Base-by-base conservation (phyloP, 2,797 vertebrate genomes). In the Menidia menidia region DNA sequence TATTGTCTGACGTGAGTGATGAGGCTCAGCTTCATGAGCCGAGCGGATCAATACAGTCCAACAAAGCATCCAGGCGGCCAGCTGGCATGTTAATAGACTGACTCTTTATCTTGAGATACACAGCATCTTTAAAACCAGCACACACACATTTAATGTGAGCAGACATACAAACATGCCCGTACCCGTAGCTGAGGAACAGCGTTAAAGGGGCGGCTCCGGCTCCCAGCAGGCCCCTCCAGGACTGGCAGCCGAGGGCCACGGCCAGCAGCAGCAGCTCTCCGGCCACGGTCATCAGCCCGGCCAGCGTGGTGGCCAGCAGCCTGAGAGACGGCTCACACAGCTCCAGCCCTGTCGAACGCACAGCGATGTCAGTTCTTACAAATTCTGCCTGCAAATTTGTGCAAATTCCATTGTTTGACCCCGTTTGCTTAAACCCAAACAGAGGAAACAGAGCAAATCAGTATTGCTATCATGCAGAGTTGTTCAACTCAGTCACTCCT, bases 101-200 rank as follows among this genome's bases (percentile, higher is more conserved):
- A 13, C 16, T 64, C 63, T 51, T 60, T 63, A 52, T 51, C 60
- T 59, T 39, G 4, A 39, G 35, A 39, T 39, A 39, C 35, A 43
- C 25, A 33, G 6, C 42, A 54, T 41, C 7, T 39, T 39, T n/a
- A 33, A 6, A 6, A 30, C 14, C 35, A 33, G 18, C 8, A 55
- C 61, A 31, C 13, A 52, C 31, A 47, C 8, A 16, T n/a, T 3
- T 1, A 15, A 14, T 45, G 2, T 4, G 41, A 7, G 39, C 8
- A 33, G 3, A 16, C 4, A 3, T 35, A 30, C 7, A 39, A 6
- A 51, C 8, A 41, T 7, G 5, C 8, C 54, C 64, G 0, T 84
- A 97, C 96, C 95, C 94, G 1, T 96, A 97, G 77, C 94, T 92
- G 73, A 97, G 92, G 87, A 96, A 97, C 32, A 97, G 92, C 13